Evolutionary conservation across 2,888 invertebrate species (phyloP), one percentile per base, ranked within the genome.

Genomic region (Rapana venosa): DNA sequence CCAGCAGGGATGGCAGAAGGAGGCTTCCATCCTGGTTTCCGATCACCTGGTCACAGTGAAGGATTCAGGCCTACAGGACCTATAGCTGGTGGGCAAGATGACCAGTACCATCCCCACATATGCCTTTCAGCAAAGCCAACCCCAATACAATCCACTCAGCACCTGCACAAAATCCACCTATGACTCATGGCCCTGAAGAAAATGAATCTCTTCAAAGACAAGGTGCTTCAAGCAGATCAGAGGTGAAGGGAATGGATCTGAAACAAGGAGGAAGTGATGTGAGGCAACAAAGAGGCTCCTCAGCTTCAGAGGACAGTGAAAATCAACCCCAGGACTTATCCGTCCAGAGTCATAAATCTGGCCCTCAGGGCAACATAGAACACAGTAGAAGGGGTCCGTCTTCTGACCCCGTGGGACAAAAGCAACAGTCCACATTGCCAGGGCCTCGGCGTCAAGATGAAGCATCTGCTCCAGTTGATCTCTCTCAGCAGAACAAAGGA

Each of bases 1-100:
- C 35, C 86, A 30, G 20, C 5, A 35, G 86, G 66, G 26, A 32
- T 66, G 61, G 66, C 17, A 1, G 58, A 66, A 87, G 85, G n/a
- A 88, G 83, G 32, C 30, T 88, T 26, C 87, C 87, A 22, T 66
- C 87, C 32, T 87, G 83, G 81, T 81, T 90, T 35, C 58, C 81
- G n/a, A 81, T 81, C 35, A 79, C 70, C 61, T 85, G 87, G 32
- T 36, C 87, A 86, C 17, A 26, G 8, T 66, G 86, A 86, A 61
- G 86, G 66, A 36, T 47, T 30, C 87, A 87, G 47, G n/a, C 47
- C 74, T 17, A 74, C 36, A 22, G 74, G 35, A 77, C 77, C 87
- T 26, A 26, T 26, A 32, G 30, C 30, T 74, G 22, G 20, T 56
- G n/a, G 36, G 66, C 87, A 87, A n/a, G 58, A 30, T 58, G 58